Conservation (phyloP, 1,140 invertebrate species). For the Wasmannia auropunctata region DNA sequence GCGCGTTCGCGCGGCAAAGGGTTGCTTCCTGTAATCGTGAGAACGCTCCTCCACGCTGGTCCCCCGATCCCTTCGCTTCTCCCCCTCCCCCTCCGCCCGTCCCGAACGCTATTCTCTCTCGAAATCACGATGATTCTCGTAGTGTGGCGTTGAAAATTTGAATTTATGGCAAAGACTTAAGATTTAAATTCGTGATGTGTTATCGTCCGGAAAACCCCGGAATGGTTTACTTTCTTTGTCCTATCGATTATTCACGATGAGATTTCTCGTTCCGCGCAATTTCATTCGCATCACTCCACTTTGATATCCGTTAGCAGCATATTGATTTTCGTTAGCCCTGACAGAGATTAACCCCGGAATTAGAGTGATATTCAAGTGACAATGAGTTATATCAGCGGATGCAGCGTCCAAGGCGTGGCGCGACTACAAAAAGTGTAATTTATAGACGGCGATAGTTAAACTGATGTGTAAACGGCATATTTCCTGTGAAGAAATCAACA, state of each 20-base stretch:
- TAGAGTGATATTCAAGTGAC: background rate
- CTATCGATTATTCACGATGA: background rate
- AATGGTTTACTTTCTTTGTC: background rate
- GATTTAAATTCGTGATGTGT: background rate
- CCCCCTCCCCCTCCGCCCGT: no score
- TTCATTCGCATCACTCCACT: background rate
- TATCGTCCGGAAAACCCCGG: background rate
- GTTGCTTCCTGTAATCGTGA: constrained; percentile 74
- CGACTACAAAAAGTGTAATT: constrained; percentile 1
- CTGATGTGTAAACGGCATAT: background rate
- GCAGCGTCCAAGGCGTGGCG: background rate
- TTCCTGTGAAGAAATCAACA: background rate
- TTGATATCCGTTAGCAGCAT: background rate
- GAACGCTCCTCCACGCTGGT: constrained; percentile 55
- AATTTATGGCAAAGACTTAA: background rate
- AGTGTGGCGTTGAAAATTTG: background rate
- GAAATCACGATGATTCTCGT: constrained; percentile 15
- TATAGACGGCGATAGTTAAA: background rate
- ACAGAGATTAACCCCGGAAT: background rate
- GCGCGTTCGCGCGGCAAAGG: constrained; percentile 73
- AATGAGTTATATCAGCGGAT: background rate
- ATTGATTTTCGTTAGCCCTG: background rate
- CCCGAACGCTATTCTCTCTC: background rate
- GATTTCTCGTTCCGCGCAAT: background rate
- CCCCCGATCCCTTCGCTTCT: background rate